Base-by-base conservation (phyloP, 2,888 invertebrate species). In the Metopia argyrocephala region DNA sequence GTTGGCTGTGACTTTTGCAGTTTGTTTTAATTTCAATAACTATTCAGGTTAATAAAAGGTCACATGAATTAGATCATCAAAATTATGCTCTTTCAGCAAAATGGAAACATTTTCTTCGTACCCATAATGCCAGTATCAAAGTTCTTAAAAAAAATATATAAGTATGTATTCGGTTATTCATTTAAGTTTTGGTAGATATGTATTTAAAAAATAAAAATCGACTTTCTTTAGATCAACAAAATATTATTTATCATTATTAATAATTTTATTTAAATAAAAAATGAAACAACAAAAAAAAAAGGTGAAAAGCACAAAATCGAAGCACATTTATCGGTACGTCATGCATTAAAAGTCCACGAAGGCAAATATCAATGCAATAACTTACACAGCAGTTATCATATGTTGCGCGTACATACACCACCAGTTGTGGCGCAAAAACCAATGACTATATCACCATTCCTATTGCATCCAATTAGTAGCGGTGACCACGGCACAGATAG, bases 231-330 rank as follows among this genome's bases (percentile, higher is more conserved):
- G n/a, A n/a, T n/a, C n/a, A n/a, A n/a, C n/a, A n/a, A n/a, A n/a
- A n/a, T n/a, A n/a, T n/a, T n/a, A n/a, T n/a, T 66, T 31, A 21
- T 66, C 31, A 25, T 50, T 21, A 38, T 12, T 38, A 2, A 12
- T 38, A 38, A 38, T 38, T 38, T 6, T 15, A 9, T 38, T 15
- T 38, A n/a, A n/a, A n/a, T 38, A 4, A 3, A 21, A n/a, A n/a
- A 6, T 21, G n/a, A 48, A 65, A 12, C 25, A 73, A 28, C 4
- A 54, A 69, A 56, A 31, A n/a, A n/a, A 78, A 62, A 87, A 90
- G 90, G 90, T 85, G 89, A 90, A 84, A 86, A 85, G 79, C 88
- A 90, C 85, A 90, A 89, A 86, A 90, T 90, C 76, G 90, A 90
- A 86, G 90, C 90, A 64, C 88, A 88, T 74, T 84, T 91, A 27